A percentile compares a stretch with the other conserved stretches of the same genome.
These are phyloP conservation scores for Hetaerina americana DNA, from an alignment of 1,140 invertebrate species.

Conservation along the genomic window DNA sequence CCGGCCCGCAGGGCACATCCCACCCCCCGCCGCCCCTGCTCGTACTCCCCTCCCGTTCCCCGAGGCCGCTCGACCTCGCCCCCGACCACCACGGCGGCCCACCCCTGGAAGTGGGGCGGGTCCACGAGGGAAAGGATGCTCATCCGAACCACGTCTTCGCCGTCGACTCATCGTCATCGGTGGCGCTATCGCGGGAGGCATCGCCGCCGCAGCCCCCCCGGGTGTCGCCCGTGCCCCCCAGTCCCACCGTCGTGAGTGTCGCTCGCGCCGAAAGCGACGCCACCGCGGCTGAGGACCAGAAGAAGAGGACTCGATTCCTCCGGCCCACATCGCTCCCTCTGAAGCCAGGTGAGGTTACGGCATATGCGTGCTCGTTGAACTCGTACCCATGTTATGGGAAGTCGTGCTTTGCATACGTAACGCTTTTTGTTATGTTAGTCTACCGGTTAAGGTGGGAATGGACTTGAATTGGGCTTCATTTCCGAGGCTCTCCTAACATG, in stretches of 20 bases:
- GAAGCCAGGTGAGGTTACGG: slow-evolving; percentile 65
- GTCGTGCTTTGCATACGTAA: too few species aligned
- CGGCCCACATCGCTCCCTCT: slow-evolving; percentile 64
- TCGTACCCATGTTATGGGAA: too few species aligned
- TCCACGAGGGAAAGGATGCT: not conserved
- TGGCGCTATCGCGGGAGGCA: not conserved
- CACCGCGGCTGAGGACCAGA: slow-evolving; percentile 26
- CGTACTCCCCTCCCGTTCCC: slow-evolving; percentile 10
- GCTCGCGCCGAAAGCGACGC: slow-evolving; percentile 20
- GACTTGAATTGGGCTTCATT: too few species aligned
- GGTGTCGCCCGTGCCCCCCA: not conserved
- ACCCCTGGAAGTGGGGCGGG: slow-evolving; percentile 12
- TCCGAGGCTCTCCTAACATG: too few species aligned
- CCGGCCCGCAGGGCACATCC: slow-evolving; percentile 41
- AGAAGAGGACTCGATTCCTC: slow-evolving; percentile 44
- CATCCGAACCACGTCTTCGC: not conserved
- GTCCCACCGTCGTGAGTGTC: not conserved
- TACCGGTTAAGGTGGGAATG: too few species aligned
- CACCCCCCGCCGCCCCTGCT: not conserved
- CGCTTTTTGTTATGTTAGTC: too few species aligned
- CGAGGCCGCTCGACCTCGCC: slow-evolving; percentile 11
- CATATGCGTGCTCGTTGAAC: slow-evolving; percentile 55
- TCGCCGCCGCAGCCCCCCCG: not conserved
- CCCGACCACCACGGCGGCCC: slow-evolving; percentile 14
- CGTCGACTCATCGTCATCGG: not conserved